Conservation (phyloP, 2,888 invertebrate species). For the Tachystola acroxantha region DNA sequence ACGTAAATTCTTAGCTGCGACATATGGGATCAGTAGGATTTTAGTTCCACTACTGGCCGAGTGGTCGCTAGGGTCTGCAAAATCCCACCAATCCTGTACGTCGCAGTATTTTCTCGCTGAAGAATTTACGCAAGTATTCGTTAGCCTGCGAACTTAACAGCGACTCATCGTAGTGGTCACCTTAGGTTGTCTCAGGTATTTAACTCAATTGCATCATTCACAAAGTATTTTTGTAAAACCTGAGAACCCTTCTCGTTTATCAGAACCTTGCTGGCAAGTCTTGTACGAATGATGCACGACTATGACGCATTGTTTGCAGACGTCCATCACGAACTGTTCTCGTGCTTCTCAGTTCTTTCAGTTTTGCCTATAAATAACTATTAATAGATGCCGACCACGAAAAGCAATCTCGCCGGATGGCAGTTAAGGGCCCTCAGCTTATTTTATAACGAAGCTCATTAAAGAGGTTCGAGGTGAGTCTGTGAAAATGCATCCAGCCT, state of each 20-base stretch:
- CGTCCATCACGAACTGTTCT: conserved; percentile 40
- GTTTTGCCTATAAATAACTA: conserved; percentile 68
- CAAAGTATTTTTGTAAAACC: conserved; percentile 25
- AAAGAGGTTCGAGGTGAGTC: conserved; percentile 36
- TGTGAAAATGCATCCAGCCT: conserved; percentile 37
- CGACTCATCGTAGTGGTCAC: too few species aligned
- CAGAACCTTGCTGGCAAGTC: conserved; percentile 23
- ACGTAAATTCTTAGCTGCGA: too few species aligned
- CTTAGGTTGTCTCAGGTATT: too few species aligned
- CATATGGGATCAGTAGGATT: too few species aligned
- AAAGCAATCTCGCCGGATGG: conserved; percentile 70
- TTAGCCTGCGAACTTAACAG: too few species aligned
- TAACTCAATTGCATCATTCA: conserved; percentile 18
- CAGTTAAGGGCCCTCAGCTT: conserved; percentile 65
- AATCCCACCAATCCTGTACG: too few species aligned
- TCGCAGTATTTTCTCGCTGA: too few species aligned
- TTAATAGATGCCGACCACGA: conserved; percentile 68
- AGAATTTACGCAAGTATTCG: too few species aligned
- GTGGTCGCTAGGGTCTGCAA: too few species aligned
- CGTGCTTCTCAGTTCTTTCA: conserved; percentile 45
- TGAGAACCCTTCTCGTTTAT: conserved; percentile 28
- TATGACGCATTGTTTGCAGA: conserved; percentile 45
- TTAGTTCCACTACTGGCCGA: too few species aligned
- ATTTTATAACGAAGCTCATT: conserved; percentile 72
- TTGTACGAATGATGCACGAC: conserved; percentile 36